Evolutionary conservation across 2,113 vertebrate genomes (phyloP).

Genomic region (Dryoscopus gambensis): DNA sequence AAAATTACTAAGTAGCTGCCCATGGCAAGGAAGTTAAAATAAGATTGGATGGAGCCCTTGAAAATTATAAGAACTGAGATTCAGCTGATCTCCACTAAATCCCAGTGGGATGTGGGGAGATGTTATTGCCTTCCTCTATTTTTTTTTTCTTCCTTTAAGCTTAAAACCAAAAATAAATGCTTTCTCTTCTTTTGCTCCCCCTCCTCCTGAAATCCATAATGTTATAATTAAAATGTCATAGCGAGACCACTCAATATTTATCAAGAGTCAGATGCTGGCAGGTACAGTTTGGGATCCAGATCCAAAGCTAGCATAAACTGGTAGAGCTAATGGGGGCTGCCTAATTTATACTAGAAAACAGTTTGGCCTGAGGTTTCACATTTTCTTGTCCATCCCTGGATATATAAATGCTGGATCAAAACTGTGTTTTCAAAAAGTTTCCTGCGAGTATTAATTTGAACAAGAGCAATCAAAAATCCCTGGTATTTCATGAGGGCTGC

Average conservation of each 20-base stretch:
- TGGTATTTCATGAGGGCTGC: not conserved
- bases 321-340: not conserved
- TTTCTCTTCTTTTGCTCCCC: conserved; percentile 11
- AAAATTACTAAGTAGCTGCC: not conserved
- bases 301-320: conserved; percentile 1
- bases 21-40: not conserved
- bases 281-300: conserved; percentile 36
- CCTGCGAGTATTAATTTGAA: not conserved
- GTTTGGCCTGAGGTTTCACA: conserved; percentile 29
- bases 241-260: conserved; percentile 54
- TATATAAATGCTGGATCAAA: not conserved
- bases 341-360: conserved; percentile 2
- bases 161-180: not conserved
- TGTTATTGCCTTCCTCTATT: not conserved
- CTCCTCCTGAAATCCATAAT: conserved; percentile 55
- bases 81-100: not conserved
- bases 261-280: conserved; percentile 15
- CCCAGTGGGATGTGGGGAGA: not conserved
- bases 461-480: not conserved
- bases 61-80: not conserved
- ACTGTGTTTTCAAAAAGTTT: not conserved
- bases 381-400: conserved; percentile 9
- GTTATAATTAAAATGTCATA: conserved; percentile 66
- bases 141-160: not conserved
- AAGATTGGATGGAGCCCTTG: not conserved